Conservation (phyloP, 2,113 vertebrate genomes). For the Boulengeromyrus knoepffleri region DNA sequence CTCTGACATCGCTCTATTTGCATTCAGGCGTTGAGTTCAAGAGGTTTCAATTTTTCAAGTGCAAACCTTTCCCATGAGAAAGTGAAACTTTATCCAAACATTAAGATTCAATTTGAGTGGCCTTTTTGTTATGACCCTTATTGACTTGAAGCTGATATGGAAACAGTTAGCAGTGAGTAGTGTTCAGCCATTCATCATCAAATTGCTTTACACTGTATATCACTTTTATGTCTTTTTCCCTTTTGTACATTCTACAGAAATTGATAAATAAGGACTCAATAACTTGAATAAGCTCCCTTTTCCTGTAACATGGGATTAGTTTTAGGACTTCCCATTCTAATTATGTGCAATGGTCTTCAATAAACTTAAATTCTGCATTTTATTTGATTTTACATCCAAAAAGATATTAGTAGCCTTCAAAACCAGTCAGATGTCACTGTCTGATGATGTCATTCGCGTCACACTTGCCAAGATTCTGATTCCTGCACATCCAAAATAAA, state of each 20-base stretch:
- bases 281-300: not conserved
- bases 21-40: conserved; percentile 39
- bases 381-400: not conserved
- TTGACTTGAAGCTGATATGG: conserved; percentile 44
- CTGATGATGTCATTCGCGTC: not conserved
- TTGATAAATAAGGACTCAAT: not conserved
- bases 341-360: not conserved
- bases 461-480: not conserved
- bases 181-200: conserved; percentile 36
- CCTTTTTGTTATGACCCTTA: conserved; percentile 46
- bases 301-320: not conserved
- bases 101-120: conserved; percentile 40
- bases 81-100: conserved; percentile 48
- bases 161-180: conserved; percentile 43
- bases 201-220: conserved; percentile 29
- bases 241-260: not conserved
- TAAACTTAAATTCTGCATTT: not conserved
- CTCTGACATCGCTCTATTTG: conserved; percentile 43
- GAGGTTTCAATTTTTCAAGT: conserved; percentile 37
- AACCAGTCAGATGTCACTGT: not conserved
- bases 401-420: not conserved
- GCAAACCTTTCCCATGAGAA: conserved; percentile 45
- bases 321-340: not conserved
- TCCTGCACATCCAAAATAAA: not conserved
- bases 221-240: conserved; percentile 37